Percentiles rank a stretch among this genome's conserved stretches.
phyloP scores from a whole-genome alignment of 2,888 invertebrate genomes.

The Cephus nigrinus region DNA sequence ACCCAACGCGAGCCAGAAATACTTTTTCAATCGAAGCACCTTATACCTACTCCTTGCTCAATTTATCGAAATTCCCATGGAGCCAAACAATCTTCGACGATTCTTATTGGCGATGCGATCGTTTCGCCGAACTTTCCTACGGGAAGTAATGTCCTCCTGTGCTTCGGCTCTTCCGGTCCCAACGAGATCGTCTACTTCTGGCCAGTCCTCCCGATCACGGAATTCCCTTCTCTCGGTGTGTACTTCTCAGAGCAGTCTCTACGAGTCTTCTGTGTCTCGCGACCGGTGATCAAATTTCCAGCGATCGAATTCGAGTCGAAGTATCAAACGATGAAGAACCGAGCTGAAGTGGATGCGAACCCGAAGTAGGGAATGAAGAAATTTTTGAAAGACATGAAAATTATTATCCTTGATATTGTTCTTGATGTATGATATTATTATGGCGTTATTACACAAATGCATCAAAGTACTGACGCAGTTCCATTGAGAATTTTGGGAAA shows the following conservation, averaged over 20 bases:
- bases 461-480: not conserved
- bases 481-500: not conserved
- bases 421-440: not conserved
- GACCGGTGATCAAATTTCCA: conserved; percentile 31
- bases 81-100: conserved; percentile 51
- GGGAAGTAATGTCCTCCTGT: not conserved
- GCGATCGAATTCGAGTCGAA: conserved; percentile 50
- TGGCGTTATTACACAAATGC: not conserved
- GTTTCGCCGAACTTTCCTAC: conserved; percentile 35
- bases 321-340: conserved; percentile 48
- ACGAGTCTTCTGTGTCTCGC: not conserved
- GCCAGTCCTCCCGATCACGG: not conserved
- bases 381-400: too few relatives aligned
- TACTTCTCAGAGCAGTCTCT: not conserved
- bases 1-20: conserved; percentile 14
- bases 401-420: not conserved
- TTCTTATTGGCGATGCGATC: conserved; percentile 49
- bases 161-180: not conserved
- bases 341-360: conserved; percentile 32
- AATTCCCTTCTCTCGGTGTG: not conserved
- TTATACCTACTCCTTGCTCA: conserved; percentile 36
- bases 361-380: too few relatives aligned
- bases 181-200: not conserved
- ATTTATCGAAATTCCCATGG: conserved; percentile 44
- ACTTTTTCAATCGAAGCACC: conserved; percentile 28